Evolutionary conservation across 2,888 invertebrate species (phyloP).

Genomic region (Calameuta idolon): DNA sequence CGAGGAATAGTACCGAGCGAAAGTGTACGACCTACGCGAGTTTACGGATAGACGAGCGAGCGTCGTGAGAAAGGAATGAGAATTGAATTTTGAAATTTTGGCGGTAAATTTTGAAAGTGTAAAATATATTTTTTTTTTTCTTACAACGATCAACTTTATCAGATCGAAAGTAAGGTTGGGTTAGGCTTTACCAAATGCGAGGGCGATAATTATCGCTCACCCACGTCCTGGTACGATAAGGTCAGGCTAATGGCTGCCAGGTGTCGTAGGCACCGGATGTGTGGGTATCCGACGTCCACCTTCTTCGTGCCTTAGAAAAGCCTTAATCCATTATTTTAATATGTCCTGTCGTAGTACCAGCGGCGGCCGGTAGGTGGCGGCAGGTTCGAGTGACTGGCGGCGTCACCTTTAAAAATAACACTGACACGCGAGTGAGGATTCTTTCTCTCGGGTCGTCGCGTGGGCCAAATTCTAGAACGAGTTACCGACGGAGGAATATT

Average conservation of each 20-base stretch:
- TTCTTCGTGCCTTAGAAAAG: not conserved
- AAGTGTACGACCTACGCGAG: not conserved
- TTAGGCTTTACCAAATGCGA: not conserved
- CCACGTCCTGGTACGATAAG: constrained; percentile 5
- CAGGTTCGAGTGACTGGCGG: not conserved
- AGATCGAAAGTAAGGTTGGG: too few species aligned
- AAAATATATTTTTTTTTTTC: too few species aligned
- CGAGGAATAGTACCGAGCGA: not conserved
- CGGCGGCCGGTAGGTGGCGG: constrained; percentile 7
- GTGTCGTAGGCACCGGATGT: constrained; percentile 26
- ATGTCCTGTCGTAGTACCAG: not conserved
- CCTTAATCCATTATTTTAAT: not conserved
- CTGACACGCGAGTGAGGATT: constrained; percentile 1
- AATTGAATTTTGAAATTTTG: not conserved
- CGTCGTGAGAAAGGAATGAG: not conserved
- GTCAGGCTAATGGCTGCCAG: constrained; percentile 18
- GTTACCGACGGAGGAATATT: not conserved
- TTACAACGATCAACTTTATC: not conserved
- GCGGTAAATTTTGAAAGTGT: not conserved
- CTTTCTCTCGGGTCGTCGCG: constrained; percentile 16
- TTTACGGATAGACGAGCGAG: not conserved
- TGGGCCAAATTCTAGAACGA: not conserved
- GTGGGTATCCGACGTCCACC: constrained; percentile 20
- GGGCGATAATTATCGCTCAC: not conserved
- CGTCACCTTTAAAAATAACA: not conserved